Conservation (phyloP, 2,888 invertebrate genomes). For the Pollenia angustigena region DNA sequence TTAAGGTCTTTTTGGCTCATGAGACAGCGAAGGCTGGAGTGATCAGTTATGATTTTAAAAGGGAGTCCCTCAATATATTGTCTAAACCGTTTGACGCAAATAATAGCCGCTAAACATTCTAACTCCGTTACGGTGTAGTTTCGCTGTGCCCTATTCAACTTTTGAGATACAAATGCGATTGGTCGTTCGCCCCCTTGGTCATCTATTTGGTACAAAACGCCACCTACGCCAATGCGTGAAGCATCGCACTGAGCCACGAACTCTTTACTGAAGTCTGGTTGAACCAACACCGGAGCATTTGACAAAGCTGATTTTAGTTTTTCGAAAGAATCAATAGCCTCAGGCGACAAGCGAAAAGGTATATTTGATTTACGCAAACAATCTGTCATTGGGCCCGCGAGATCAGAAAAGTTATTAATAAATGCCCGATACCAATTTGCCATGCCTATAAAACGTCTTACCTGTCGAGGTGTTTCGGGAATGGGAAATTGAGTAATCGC, state of each 20-base stretch:
- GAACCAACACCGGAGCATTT: background rate
- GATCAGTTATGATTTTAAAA: constrained; percentile 9
- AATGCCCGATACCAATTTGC: constrained; percentile 2
- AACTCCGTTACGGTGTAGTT: background rate
- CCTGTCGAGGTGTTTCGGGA: constrained; percentile 49
- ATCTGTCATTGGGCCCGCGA: background rate
- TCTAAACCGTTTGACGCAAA: constrained; percentile 7
- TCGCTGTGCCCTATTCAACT: background rate
- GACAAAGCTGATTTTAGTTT: background rate
- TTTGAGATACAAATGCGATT: background rate
- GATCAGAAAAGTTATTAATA: constrained; percentile 5
- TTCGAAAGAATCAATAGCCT: background rate
- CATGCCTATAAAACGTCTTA: background rate
- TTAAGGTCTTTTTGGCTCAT: constrained; percentile 11
- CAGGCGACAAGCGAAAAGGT: background rate
- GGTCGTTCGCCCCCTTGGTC: background rate
- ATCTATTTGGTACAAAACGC: background rate
- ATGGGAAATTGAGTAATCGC: constrained; percentile 50
- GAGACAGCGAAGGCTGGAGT: constrained; percentile 13
- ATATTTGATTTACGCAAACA: background rate
- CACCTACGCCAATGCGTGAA: background rate
- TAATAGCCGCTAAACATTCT: too few species aligned
- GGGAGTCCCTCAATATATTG: constrained; percentile 13
- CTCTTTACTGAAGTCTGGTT: background rate
- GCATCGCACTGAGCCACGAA: background rate